These are phyloP conservation scores for Phoebastria nigripes DNA, from an alignment of 2,797 vertebrate genomes.

Conservation along the genomic window DNA sequence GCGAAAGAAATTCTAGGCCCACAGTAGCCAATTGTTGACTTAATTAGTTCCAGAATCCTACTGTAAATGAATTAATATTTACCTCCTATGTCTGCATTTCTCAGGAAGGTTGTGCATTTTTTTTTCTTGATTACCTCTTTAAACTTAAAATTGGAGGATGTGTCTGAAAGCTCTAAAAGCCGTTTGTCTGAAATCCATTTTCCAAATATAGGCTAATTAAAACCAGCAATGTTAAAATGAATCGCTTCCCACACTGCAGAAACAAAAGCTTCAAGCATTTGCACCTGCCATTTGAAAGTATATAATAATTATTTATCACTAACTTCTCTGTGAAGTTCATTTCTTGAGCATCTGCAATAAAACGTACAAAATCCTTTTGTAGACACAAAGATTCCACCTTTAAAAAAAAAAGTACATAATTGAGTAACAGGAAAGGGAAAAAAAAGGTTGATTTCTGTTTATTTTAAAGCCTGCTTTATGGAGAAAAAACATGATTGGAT, in stretches of 20 bases:
- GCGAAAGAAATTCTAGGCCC: not conserved
- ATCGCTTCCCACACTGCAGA: not conserved
- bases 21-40: not conserved
- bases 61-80: not conserved
- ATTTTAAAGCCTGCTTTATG: not conserved
- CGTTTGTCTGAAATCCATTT: not conserved
- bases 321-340: not conserved
- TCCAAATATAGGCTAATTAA: not conserved
- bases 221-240: not conserved
- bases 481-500: not conserved
- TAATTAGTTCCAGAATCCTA: not conserved
- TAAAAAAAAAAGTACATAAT: not conserved
- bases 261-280: slow-evolving; percentile 13
- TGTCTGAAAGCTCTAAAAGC: not conserved
- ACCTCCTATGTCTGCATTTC: not conserved
- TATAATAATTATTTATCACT: not conserved
- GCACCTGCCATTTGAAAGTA: not conserved
- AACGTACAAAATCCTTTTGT: not conserved
- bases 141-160: not conserved
- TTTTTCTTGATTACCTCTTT: not conserved
- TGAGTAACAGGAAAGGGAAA: not conserved
- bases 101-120: not conserved
- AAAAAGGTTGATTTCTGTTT: not conserved
- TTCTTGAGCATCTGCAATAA: not conserved
- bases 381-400: not conserved